Evolutionary conservation across 2,888 invertebrate genomes (phyloP).

Genomic region (Euzophera pinguis): DNA sequence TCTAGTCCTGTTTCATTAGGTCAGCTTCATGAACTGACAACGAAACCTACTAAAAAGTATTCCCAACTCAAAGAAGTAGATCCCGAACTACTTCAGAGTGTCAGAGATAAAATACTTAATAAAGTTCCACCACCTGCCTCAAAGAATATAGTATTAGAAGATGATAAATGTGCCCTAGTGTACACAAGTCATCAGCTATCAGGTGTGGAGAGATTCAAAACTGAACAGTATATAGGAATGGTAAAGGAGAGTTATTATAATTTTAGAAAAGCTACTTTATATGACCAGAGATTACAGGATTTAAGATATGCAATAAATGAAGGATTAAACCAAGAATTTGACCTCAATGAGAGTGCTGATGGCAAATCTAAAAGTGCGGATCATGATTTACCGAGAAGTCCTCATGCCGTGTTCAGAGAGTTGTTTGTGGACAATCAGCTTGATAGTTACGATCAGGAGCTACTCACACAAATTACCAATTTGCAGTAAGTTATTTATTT

Average conservation of each 20-base stretch:
- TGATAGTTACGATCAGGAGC: constrained; percentile 65
- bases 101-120: constrained; percentile 64
- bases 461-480: constrained; percentile 57
- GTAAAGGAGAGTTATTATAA: constrained; percentile 73
- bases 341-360: constrained; percentile 31
- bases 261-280: constrained; percentile 68
- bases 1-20: constrained; percentile 77
- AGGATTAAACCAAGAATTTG: constrained; percentile 66
- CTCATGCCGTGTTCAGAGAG: constrained; percentile 69
- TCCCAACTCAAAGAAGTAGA: constrained; percentile 54
- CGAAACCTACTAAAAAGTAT: constrained; percentile 37
- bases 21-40: constrained; percentile 79
- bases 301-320: constrained; percentile 71
- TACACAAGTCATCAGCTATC: constrained; percentile 57
- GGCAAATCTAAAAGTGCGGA: constrained; percentile 22
- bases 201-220: constrained; percentile 50
- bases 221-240: constrained; percentile 56
- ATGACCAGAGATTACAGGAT: constrained; percentile 68
- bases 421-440: constrained; percentile 63
- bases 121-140: constrained; percentile 32
- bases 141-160: constrained; percentile 47
- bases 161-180: constrained; percentile 68
- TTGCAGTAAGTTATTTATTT: constrained; percentile 58
- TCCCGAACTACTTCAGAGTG: constrained; percentile 58
- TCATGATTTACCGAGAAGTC: constrained; percentile 47